Evolutionary conservation across 2,888 invertebrate genomes (phyloP), one percentile per base, ranked within the genome.

Genomic region (Allacma fusca): DNA sequence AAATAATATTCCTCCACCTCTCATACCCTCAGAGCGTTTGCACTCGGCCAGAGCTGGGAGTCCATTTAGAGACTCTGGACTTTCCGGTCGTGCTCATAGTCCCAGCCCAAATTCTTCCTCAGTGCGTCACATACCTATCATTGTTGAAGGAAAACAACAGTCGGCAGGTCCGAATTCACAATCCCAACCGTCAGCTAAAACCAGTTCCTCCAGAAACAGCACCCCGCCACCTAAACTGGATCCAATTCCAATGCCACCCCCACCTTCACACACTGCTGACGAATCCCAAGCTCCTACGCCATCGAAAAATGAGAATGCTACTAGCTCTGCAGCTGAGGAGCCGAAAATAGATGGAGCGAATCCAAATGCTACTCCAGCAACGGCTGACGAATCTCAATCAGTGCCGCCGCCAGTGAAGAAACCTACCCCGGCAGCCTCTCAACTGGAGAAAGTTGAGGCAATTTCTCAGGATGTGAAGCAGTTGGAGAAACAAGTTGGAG

Each of bases 381-480:
- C 4, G 12, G 4, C 44, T 2, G 69, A 69, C 23, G 69, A 69
- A 69, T 69, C 69, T 24, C 69, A 43, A 23, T 43, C 69, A 5
- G 23, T 40, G 13, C 71, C 40, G 7, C 57, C 57, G 1, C 57
- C 71, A 44, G 13, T 19, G 16, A 71, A 71, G n/a, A 71, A 71
- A n/a, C 57, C 69, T 1, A 21, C 69, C 43, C 69, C 69, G 5
- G 23, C 43, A 5, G 5, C 34, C 5, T 92, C 92, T 85, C 92
- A 93, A 1, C 90, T 95, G 80, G 91, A 92, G 73, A 91, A 91
- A 86, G 94, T 96, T 75, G 92, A 93, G 83, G 89, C 90, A 69
- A 93, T 95, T 74, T 92, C 94, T 85, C 91, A 92, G 64, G 94
- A 94, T 85, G 93, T 95, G 1, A 90, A 93, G 44, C 91, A 92